Conservation (phyloP, 2,113 vertebrate species). For the Solea solea region DNA sequence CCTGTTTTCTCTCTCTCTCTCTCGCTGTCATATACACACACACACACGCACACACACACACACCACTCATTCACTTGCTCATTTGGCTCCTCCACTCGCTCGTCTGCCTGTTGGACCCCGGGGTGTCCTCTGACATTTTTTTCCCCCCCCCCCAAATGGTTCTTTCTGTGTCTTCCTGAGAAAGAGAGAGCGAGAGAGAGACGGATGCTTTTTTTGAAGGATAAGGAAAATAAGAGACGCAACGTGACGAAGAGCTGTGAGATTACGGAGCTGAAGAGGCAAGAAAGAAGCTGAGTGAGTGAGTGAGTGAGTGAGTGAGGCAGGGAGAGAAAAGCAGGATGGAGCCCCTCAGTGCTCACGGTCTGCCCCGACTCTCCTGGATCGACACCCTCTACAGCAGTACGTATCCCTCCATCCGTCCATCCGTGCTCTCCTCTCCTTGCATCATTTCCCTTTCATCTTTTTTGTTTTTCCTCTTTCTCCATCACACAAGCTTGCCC, state of each 20-base stretch:
- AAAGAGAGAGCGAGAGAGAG: neutral
- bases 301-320: conserved; percentile 46
- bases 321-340: conserved; percentile 78
- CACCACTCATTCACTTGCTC: conserved; percentile 24
- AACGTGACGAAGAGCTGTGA: neutral
- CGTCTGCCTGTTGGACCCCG: conserved; percentile 59
- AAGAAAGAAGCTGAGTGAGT: conserved; percentile 43
- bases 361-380: conserved; percentile 96
- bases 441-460: conserved; percentile 32
- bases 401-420: conserved; percentile 80
- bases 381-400: conserved; percentile 99
- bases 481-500: conserved; percentile 33
- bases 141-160: conserved; percentile 37
- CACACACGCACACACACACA: conserved; percentile 34
- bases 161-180: conserved; percentile 49
- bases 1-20: conserved; percentile 60
- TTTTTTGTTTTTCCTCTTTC: conserved; percentile 19
- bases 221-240: conserved; percentile 51
- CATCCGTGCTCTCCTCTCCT: conserved; percentile 20
- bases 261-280: conserved; percentile 23
- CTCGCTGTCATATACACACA: neutral
- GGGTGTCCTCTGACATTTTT: conserved; percentile 41
- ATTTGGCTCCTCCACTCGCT: conserved; percentile 12
- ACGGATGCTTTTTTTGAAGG: conserved; percentile 77
- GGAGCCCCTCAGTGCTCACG: conserved; percentile 94